A percentile compares a stretch with the other conserved stretches of the same genome.
Evolutionary conservation across 2,888 invertebrate species (phyloP).

Genomic region (Drosophila phalerata): DNA sequence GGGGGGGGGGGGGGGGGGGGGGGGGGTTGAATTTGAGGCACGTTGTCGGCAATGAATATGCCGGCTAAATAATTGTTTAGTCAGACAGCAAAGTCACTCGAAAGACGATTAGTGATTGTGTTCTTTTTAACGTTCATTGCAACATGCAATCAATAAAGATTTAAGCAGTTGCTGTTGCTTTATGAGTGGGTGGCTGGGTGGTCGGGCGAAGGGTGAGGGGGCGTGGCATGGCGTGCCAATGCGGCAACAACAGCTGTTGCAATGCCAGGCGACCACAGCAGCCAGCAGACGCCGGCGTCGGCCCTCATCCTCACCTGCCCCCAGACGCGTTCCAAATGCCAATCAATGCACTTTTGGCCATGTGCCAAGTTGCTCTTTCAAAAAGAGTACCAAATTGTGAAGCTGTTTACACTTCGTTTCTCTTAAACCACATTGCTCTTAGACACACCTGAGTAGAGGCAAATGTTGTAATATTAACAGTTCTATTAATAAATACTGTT

Average conservation of each 20-base stretch:
- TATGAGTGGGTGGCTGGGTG: slow-evolving; percentile 9
- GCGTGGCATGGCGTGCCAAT: slow-evolving; percentile 50
- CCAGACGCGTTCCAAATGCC: slow-evolving; percentile 58
- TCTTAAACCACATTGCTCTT: slow-evolving; percentile 35
- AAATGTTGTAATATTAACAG: background rate
- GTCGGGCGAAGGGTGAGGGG: background rate
- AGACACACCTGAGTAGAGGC: background rate
- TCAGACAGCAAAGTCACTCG: slow-evolving; percentile 65
- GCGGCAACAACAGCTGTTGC: slow-evolving; percentile 79
- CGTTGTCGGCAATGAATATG: slow-evolving; percentile 40
- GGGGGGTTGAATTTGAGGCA: slow-evolving; percentile 2
- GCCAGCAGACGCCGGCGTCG: slow-evolving; percentile 75
- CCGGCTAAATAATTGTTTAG: slow-evolving; percentile 66
- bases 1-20: background rate
- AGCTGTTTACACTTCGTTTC: slow-evolving; percentile 5
- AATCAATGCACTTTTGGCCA: slow-evolving; percentile 82
- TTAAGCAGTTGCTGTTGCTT: slow-evolving; percentile 39
- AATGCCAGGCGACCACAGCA: slow-evolving; percentile 69
- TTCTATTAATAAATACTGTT: slow-evolving; percentile 7
- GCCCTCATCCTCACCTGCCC: slow-evolving; percentile 56
- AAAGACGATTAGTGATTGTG: slow-evolving; percentile 62
- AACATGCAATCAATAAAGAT: slow-evolving; percentile 79
- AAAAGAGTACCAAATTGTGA: slow-evolving; percentile 12
- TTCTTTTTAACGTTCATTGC: slow-evolving; percentile 52
- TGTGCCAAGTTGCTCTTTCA: slow-evolving; percentile 81